Evolutionary conservation across 2,113 vertebrate species (phyloP).

Genomic region (Setophaga petechia): DNA sequence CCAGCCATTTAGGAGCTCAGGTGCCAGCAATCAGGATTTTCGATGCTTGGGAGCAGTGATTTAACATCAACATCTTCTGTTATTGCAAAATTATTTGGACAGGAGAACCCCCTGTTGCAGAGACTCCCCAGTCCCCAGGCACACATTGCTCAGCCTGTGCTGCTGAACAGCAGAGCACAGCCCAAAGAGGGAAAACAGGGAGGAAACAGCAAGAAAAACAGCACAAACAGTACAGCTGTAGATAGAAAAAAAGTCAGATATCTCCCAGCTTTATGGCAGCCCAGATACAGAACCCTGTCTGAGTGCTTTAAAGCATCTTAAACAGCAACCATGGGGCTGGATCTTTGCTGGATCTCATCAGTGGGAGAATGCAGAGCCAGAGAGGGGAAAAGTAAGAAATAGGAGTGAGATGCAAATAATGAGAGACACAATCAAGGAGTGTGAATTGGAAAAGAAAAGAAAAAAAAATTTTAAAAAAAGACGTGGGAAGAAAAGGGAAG

Average conservation of each 20-base stretch:
- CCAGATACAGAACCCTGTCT: background rate
- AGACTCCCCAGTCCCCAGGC: background rate
- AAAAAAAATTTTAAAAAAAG: no score
- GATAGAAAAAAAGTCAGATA: background rate
- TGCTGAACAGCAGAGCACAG: background rate
- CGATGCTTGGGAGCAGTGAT: background rate
- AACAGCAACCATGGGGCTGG: background rate
- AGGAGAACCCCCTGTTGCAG: background rate
- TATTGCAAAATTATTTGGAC: background rate
- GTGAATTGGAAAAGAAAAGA: background rate
- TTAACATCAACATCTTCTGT: background rate
- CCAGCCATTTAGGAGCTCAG: background rate
- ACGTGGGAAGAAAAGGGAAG: background rate
- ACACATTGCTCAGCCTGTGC: rapidly evolving
- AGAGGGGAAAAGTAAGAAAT: background rate
- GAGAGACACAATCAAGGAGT: background rate
- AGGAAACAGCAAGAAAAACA: background rate
- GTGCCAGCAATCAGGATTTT: background rate
- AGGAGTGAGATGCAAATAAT: background rate
- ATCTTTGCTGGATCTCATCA: background rate
- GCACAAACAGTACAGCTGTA: background rate
- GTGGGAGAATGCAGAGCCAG: background rate
- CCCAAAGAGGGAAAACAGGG: background rate
- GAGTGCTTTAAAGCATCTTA: background rate
- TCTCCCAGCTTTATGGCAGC: background rate